Base-by-base conservation (phyloP, 2,113 vertebrate genomes). In the Labeo rohita region DNA sequence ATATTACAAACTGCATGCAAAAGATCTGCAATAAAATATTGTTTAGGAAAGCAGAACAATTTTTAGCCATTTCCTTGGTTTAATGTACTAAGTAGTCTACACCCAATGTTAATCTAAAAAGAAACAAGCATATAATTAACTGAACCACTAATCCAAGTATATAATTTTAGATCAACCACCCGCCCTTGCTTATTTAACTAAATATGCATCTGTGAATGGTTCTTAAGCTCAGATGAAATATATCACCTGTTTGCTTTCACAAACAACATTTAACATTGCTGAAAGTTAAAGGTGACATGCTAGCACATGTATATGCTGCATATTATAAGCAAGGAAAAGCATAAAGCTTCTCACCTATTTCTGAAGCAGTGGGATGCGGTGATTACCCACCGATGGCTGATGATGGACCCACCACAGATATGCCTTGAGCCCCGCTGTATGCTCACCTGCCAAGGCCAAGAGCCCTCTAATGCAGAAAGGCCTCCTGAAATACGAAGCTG, bases 391-490 rank as follows among this genome's bases (percentile, higher is more conserved):
- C 1, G 50, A n/a, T 23, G 50, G 83, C 34, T 86, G 66, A 93
- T 45, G 78, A 94, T 87, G 0, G 90, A 87, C 3, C 92, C 91
- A 0, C 91, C 90, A 9, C 93, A 93, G 59, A 77, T 23, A 54
- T 93, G 93, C 1, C 0, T 82, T 7, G 10, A 15, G 1, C 0
- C 18, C 34, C 85, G 39, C 89, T 92, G 93, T 74, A 93, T 80
- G 86, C 93, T 93, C 36, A 93, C 92, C 88, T 92, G 92, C 93
- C 93, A 94, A 59, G 93, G 93, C 93, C 93, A 94, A 1, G 90
- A 90, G n/a, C 91, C 92, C 6, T 68, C 28, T 1, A 81, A 54
- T 34, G 92, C 90, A 47, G 90, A 88, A 36, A 15, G 75, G 4
- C 93, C 93, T 49, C 92, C 93, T 8, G 92, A 66, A 45, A 93